Percentiles rank a stretch among this genome's conserved stretches.
These are phyloP conservation scores for Neuroterus valhalla DNA, from an alignment of 1,140 invertebrate species.

Conservation along the genomic window DNA sequence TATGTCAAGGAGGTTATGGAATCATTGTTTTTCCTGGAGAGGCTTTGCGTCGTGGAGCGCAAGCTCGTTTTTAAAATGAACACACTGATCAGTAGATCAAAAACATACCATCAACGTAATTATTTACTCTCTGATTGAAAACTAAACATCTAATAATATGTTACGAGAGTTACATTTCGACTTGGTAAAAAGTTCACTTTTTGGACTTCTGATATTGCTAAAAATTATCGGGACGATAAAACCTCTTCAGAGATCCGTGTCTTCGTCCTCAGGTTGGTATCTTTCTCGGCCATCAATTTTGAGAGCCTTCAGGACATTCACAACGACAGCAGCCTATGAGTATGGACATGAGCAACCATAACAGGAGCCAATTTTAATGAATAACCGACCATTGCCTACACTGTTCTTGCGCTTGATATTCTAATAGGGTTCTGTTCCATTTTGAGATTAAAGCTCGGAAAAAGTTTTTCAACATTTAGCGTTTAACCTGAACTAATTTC, in stretches of 20 bases:
- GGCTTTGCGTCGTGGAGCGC: too few relatives aligned
- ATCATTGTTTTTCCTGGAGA: too few relatives aligned
- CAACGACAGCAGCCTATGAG: slow-evolving; percentile 29
- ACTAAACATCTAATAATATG: too few relatives aligned
- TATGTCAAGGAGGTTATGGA: too few relatives aligned
- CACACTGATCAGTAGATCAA: too few relatives aligned
- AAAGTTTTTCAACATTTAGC: background rate
- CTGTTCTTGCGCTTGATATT: background rate
- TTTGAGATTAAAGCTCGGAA: background rate
- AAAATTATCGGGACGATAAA: slow-evolving; percentile 36
- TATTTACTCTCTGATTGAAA: too few relatives aligned
- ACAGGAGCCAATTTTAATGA: slow-evolving; percentile 43
- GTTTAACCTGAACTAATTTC: background rate
- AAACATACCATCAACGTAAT: too few relatives aligned
- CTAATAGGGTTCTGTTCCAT: background rate
- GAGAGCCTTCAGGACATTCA: slow-evolving; percentile 37
- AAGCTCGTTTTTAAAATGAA: too few relatives aligned
- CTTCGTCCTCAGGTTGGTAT: slow-evolving; percentile 42
- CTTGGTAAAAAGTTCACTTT: too few relatives aligned
- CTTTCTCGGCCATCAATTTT: slow-evolving; percentile 49
- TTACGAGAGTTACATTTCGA: too few relatives aligned
- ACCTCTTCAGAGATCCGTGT: slow-evolving; percentile 39
- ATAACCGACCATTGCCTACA: slow-evolving; percentile 35
- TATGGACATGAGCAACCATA: slow-evolving; percentile 33
- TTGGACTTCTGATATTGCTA: background rate